Percentiles rank a stretch among this genome's conserved stretches.
These are phyloP conservation scores for Nasonia oneida DNA, from an alignment of 2,888 invertebrate species.

Conservation along the genomic window DNA sequence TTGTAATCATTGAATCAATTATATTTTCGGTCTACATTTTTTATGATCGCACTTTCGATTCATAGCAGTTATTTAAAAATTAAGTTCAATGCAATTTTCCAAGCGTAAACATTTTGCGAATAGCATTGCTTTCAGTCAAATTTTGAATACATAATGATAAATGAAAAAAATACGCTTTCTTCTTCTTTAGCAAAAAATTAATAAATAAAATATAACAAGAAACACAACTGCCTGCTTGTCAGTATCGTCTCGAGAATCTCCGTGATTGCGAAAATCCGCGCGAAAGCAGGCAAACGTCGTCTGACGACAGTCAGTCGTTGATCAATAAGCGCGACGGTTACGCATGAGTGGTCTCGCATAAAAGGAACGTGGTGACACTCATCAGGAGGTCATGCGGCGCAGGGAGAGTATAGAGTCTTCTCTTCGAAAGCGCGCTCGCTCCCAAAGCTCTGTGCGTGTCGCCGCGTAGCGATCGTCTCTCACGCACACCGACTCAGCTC, in stretches of 20 bases:
- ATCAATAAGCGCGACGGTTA: slow-evolving; percentile 52
- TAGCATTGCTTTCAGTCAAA: too few species aligned
- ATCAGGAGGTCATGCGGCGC: slow-evolving; percentile 74
- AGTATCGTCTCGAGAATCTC: neutral
- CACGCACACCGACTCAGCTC: neutral
- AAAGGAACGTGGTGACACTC: slow-evolving; percentile 77
- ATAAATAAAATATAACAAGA: neutral
- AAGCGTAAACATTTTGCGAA: too few species aligned
- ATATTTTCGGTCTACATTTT: too few species aligned
- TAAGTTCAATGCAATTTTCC: too few species aligned
- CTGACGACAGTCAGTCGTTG: neutral
- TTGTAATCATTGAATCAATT: too few species aligned
- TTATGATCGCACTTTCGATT: too few species aligned
- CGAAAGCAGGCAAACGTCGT: neutral
- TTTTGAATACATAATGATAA: too few species aligned
- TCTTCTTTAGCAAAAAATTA: too few species aligned
- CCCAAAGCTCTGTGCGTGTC: neutral
- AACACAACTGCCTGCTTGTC: neutral
- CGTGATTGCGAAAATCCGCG: neutral
- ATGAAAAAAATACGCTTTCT: too few species aligned
- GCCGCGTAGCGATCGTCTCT: neutral
- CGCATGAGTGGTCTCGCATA: slow-evolving; percentile 74
- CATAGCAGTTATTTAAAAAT: too few species aligned
- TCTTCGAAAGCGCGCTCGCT: neutral
- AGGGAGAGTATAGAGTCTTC: slow-evolving; percentile 48